phyloP scores from a whole-genome alignment of 2,888 invertebrate genomes.

The Drosophila parthenogenetica region DNA sequence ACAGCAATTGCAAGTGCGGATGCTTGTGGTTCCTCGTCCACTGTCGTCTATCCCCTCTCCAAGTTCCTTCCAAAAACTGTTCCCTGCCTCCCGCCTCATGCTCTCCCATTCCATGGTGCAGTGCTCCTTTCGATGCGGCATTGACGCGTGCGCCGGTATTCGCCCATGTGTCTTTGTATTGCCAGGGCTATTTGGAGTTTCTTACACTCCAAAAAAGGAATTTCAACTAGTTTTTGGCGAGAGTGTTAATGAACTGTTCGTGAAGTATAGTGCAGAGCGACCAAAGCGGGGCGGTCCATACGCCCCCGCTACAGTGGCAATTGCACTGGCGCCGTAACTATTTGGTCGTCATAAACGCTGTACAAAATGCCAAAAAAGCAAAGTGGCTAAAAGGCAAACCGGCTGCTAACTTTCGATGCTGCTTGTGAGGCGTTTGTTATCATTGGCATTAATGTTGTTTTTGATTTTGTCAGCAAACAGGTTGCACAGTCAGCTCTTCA shows the following conservation, averaged over 20 bases:
- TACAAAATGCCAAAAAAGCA: constrained; percentile 36
- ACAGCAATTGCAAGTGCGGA: constrained; percentile 67
- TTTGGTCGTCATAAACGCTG: constrained; percentile 68
- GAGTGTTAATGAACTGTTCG: constrained; percentile 32
- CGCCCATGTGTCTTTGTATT: constrained; percentile 21
- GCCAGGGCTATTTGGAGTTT: constrained; percentile 57
- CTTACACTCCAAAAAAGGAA: constrained; percentile 69
- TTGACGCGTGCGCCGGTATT: constrained; percentile 70
- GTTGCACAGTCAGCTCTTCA: constrained; percentile 63
- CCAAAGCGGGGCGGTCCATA: constrained; percentile 33
- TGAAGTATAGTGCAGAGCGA: constrained; percentile 3
- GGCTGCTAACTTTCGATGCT: constrained; percentile 44
- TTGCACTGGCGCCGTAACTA: constrained; percentile 37
- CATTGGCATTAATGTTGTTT: constrained; percentile 43
- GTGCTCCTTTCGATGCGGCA: constrained; percentile 63
- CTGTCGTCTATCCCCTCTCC: neutral
- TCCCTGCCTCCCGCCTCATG: neutral
- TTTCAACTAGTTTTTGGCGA: constrained; percentile 63
- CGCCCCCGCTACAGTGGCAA: constrained; percentile 58
- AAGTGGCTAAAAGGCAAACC: constrained; percentile 67
- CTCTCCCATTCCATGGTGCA: neutral
- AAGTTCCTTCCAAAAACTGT: too few relatives aligned
- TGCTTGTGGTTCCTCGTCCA: constrained; percentile 53
- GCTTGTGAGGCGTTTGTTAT: constrained; percentile 46
- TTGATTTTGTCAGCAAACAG: constrained; percentile 51